Percentiles rank a stretch among this genome's conserved stretches.
Conservation (phyloP, 2,113 vertebrate genomes). For the Sterna hirundo region DNA sequence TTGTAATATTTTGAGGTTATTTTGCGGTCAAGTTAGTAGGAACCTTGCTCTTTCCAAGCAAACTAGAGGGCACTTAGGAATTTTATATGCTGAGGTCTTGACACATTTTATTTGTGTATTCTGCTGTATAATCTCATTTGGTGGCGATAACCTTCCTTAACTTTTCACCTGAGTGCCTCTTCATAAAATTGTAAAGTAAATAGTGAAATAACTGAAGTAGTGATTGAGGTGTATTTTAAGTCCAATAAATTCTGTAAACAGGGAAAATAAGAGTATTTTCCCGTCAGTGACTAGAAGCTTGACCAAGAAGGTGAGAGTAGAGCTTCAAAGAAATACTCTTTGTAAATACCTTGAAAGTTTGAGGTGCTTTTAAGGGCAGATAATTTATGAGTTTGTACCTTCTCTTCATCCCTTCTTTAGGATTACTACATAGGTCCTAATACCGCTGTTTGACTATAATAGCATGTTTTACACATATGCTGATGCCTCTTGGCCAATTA, state of each 20-base stretch:
- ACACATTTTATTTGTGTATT: conserved; percentile 18
- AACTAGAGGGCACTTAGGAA: not conserved
- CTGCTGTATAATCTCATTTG: not conserved
- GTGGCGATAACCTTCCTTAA: not conserved
- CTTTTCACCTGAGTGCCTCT: conserved; percentile 2
- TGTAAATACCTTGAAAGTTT: not conserved
- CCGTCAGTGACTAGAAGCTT: not conserved
- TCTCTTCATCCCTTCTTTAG: not conserved
- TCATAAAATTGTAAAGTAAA: conserved; percentile 29
- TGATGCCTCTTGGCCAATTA: not conserved
- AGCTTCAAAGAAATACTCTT: not conserved
- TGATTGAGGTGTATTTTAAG: not conserved
- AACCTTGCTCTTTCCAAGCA: not conserved
- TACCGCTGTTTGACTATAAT: not conserved
- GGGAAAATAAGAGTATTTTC: not conserved
- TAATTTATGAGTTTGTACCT: not conserved
- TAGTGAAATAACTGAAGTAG: conserved; percentile 1
- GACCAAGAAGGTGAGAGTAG: not conserved
- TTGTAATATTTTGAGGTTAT: not conserved
- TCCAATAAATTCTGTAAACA: conserved; percentile 4
- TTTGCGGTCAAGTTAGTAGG: not conserved
- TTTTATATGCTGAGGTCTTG: not conserved
- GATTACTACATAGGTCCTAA: not conserved
- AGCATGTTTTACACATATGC: rapidly evolving
- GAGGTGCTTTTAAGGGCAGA: not conserved